Evolutionary conservation across 2,797 vertebrate species (phyloP).

Genomic region (Rhinogobio ventralis): DNA sequence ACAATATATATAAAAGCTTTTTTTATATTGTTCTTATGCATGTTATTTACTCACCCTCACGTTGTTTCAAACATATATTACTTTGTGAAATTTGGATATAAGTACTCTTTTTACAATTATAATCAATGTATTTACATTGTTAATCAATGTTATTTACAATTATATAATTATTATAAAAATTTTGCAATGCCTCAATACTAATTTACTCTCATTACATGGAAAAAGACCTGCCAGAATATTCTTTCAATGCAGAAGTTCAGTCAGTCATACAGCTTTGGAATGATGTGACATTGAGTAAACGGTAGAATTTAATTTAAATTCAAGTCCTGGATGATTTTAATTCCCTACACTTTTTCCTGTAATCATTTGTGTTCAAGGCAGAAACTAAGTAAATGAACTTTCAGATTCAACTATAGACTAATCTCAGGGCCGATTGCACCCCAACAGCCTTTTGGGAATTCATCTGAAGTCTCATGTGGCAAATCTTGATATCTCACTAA

Average conservation of each 20-base stretch:
- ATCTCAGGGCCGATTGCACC: conserved; percentile 33
- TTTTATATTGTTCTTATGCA: not conserved
- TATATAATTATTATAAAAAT: too few species aligned
- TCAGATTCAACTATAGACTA: not conserved
- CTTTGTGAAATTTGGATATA: not conserved
- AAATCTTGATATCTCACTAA: conserved; percentile 2
- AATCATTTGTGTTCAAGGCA: too few species aligned
- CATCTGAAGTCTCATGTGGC: conserved; percentile 25
- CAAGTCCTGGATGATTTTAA: conserved; percentile 5
- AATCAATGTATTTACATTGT: too few species aligned
- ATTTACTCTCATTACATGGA: not conserved
- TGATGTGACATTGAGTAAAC: not conserved
- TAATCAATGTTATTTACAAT: too few species aligned
- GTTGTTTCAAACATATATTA: not conserved
- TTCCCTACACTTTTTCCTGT: not conserved
- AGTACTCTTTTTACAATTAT: not conserved
- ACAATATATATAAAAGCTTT: too few species aligned
- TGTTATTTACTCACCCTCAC: not conserved
- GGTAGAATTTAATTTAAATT: not conserved
- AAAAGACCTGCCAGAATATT: not conserved
- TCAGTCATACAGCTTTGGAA: conserved; percentile 1
- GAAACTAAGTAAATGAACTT: conserved; percentile 28
- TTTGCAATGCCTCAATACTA: not conserved
- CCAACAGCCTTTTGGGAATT: conserved; percentile 10
- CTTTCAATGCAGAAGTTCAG: not conserved